A percentile compares a stretch with the other conserved stretches of the same genome.
Conservation (phyloP, 1,140 invertebrate genomes). For the Solenopsis invicta region DNA sequence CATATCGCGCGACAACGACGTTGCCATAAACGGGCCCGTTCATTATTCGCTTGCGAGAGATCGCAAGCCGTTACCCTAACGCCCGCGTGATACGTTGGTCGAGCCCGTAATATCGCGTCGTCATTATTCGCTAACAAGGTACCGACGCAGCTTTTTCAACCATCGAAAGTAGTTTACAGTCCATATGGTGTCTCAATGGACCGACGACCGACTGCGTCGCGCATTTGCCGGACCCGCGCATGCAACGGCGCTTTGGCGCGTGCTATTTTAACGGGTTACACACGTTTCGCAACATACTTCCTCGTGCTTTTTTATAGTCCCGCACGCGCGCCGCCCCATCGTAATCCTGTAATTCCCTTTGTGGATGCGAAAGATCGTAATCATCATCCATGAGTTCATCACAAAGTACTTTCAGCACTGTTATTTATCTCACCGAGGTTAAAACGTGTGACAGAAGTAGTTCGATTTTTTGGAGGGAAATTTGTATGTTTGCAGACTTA, state of each 20-base stretch:
- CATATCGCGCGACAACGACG: constrained; percentile 23
- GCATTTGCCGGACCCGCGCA: neutral
- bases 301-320: constrained; percentile 19
- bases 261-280: constrained; percentile 58
- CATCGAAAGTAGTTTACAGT: constrained; percentile 72
- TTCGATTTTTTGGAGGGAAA: constrained; percentile 6
- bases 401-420: constrained; percentile 1
- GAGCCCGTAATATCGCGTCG: constrained; percentile 53
- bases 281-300: constrained; percentile 29
- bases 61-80: constrained; percentile 56
- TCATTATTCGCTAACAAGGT: constrained; percentile 73
- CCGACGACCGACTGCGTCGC: constrained; percentile 46
- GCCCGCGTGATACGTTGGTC: constrained; percentile 36
- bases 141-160: constrained; percentile 70
- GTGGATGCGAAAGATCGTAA: constrained; percentile 30
- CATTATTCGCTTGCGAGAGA: constrained; percentile 54
- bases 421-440: constrained; percentile 30
- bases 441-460: neutral
- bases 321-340: constrained; percentile 12
- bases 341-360: constrained; percentile 49
- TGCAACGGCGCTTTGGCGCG: constrained; percentile 13
- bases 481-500: constrained; percentile 7
- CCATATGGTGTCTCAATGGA: constrained; percentile 76
- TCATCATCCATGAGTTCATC: constrained; percentile 37
- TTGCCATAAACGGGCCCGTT: neutral